Base-by-base conservation (phyloP, 2,797 vertebrate genomes). In the Leucoraja ocellata region DNA sequence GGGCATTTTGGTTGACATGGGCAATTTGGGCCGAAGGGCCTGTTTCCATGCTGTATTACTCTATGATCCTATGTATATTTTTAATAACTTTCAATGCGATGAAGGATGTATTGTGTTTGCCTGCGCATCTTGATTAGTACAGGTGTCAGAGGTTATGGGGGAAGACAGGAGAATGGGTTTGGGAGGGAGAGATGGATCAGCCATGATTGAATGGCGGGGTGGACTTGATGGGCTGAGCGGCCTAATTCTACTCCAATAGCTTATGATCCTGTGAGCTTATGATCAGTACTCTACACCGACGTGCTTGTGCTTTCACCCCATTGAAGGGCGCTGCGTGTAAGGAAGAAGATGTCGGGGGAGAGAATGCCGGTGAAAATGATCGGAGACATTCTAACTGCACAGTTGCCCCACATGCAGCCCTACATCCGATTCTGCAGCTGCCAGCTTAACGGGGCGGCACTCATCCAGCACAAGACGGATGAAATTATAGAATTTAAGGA, bases 331-430 rank as follows among this genome's bases (percentile, higher is more conserved):
- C 96, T 99, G 94, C 96, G 99, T 0, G 99, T 99, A 93, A 97
- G 99, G 94, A 99, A 99, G 97, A 99, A 99, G 96, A 99, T 99
- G 99, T 99, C 98, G 0, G 99, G 99, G 16, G 99, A 99, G 94
- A 98, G 97, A 94, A 99, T 99, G 99, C 98, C 99, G 0, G 98
- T 99, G 96, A 99, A 99, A 97, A 99, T 99, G 98, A 98, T 99
- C 0, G 99, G 99, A 0, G 99, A 99, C 96, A 99, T 99, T 94
- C 96, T 99, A 96, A 99, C 98, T 0, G 98, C 98, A 0, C 98
- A 99, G 97, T 96, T 99, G 95, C 98, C 98, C 0, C 99, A 99
- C 96, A 99, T 99, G 99, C 98, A 99, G 96, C 98, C 99, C 0
- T 99, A 99, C 94, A 99, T 99, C 95, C 97, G 99, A 61, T 99